Evolutionary conservation across 2,113 vertebrate genomes (phyloP), one percentile per base, ranked within the genome.

Genomic region (Myanophis thanlyinensis): DNA sequence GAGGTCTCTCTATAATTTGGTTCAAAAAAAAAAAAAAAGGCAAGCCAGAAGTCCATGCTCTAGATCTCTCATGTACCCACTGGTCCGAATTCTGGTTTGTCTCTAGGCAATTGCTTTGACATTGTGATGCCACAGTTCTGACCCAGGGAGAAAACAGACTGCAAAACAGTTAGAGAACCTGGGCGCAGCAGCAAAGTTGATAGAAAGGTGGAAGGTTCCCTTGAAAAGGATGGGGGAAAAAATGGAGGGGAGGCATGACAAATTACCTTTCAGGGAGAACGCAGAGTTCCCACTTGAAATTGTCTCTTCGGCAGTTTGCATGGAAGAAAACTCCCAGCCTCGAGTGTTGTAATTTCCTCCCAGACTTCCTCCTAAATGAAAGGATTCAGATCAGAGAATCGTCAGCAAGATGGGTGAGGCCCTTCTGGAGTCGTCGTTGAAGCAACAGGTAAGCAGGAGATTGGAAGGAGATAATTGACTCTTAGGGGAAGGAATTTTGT

Each of bases 321-420:
- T 90, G 95, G 98, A 97, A 87, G 97, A 97, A 95, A 97, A 97
- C 90, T 98, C 98, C 97, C 97, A 98, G 91, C 97, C 97, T 51
- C 98, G 96, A 91, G 97, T 97, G 80, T 97, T 98, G 96, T 98
- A 98, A 97, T 96, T 93, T 87, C 97, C 98, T 98, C 96, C 86
- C 88, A 92, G 95, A 95, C 92, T 67, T n/a, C 59, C 59, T 98
- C 96, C 86, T 89, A 92, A 95, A 95, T 90, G 92, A 97, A 91
- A 97, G 93, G 92, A 95, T 95, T 93, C 95, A 95, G 95, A 94
- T 96, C 91, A 94, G 95, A 91, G 95, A 73, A 92, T 0, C 44
- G 95, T 95, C 94, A 91, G 89, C 95, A 93, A 90, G 91, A 15
- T 5, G 73, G 22, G n/a, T 22, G 13, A 49, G 87, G 15, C 30